Base-by-base conservation (phyloP, 2,797 vertebrate genomes). In the Propithecus deckenii region DNA sequence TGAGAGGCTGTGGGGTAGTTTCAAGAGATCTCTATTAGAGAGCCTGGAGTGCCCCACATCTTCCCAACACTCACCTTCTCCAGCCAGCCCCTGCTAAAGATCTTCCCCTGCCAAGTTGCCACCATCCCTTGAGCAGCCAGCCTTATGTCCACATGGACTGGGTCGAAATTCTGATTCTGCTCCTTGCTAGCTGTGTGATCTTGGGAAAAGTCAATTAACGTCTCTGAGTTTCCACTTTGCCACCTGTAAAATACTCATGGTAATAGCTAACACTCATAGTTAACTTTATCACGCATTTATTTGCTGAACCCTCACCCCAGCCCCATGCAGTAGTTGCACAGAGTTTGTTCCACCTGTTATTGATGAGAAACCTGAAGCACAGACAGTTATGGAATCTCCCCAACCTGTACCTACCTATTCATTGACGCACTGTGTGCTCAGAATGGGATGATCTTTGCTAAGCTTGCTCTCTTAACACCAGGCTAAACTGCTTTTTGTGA, bases 31-130 rank as follows among this genome's bases (percentile, higher is more conserved):
- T 84, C 46, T 28, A 2, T 11, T 5, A 35, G 12, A 71, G 15
- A n/a, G 41, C 23, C 14, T 13, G 3, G 18, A 30, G n/a, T 6
- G 2, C 28, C 35, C 15, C 3, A 0, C 7, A 48, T 28, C 28
- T 25, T 28, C 1, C 13, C 35, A 35, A 61, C 23, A 25, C 15
- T 12, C 28, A 30, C 61, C 41, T 72, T 65, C 80, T n/a, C 30
- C 32, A 61, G 1, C 2, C 11, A 1, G 14, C 0, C 12, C 61
- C 25, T 1, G 2, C 18, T 20, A 32, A 89, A 72, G 32, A 59
- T 84, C 14, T 15, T 48, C 43, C 48, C 67, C n/a, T 7, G 6
- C 35, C 52, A 78, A 17, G 12, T 71, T 57, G 4, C 93, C 35
- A 61, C 11, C n/a, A 30, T 15, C 6, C 41, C 59, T 9, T 14